These are phyloP conservation scores for Channa argus DNA, from an alignment of 2,113 vertebrate species.

Conservation along the genomic window DNA sequence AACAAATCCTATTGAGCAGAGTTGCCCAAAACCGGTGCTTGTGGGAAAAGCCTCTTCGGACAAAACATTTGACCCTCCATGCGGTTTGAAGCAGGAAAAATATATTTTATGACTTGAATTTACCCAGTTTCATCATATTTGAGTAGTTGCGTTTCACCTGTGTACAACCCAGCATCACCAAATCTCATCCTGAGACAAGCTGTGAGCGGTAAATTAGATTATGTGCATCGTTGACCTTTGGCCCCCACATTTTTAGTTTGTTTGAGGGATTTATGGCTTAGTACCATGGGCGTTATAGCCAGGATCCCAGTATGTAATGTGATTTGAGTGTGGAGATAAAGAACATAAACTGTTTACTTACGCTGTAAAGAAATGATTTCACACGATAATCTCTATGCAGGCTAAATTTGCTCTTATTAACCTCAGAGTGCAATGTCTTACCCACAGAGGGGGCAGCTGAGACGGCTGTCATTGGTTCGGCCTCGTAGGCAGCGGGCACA, in stretches of 20 bases:
- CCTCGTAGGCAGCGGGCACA: slow-evolving; percentile 90
- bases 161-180: background rate
- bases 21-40: slow-evolving; percentile 5
- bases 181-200: background rate
- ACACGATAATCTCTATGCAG: background rate
- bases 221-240: slow-evolving; percentile 13
- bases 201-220: background rate
- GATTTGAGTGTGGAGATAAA: background rate
- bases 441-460: slow-evolving; percentile 92
- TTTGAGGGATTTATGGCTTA: slow-evolving; percentile 13
- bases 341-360: too few species aligned
- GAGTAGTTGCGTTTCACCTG: slow-evolving; percentile 3
- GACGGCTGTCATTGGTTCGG: slow-evolving; percentile 82
- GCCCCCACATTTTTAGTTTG: background rate
- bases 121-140: background rate
- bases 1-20: slow-evolving; percentile 29
- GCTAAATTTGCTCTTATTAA: background rate
- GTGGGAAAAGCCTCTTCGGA: slow-evolving; percentile 5
- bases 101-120: background rate
- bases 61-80: background rate
- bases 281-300: background rate
- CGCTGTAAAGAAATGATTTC: background rate
- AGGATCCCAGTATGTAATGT: background rate
- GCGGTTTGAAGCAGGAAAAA: background rate
- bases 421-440: slow-evolving; percentile 71